phyloP scores from a whole-genome alignment of 2,888 invertebrate genomes.

The Drosophila tripunctata region DNA sequence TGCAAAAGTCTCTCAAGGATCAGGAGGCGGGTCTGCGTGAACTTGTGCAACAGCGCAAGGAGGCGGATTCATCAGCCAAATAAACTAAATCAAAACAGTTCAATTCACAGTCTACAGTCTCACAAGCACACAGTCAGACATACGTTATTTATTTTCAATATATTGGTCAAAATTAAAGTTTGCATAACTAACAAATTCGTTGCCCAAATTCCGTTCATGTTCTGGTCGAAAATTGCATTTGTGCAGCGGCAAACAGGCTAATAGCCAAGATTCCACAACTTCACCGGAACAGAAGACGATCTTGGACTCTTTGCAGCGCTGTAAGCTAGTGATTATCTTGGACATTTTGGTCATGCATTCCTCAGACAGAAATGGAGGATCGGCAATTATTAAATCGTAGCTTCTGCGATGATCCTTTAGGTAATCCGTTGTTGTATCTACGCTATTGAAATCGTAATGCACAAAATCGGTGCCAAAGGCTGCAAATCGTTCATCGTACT shows the following conservation, averaged over 20 bases:
- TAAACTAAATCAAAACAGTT: slow-evolving; percentile 16
- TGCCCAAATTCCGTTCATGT: slow-evolving; percentile 95
- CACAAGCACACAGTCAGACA: slow-evolving; percentile 4
- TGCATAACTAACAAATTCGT: slow-evolving; percentile 95
- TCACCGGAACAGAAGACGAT: slow-evolving; percentile 92
- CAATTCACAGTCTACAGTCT: slow-evolving; percentile 3
- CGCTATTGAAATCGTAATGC: slow-evolving; percentile 95
- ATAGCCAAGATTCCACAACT: slow-evolving; percentile 89
- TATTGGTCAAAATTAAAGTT: slow-evolving; percentile 90
- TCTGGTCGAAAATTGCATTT: slow-evolving; percentile 90
- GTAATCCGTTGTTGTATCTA: slow-evolving; percentile 87
- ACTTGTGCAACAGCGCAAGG: slow-evolving; percentile 89
- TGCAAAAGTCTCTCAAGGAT: slow-evolving; percentile 90
- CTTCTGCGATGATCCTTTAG: slow-evolving; percentile 83
- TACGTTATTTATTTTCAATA: slow-evolving; percentile 71
- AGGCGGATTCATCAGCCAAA: slow-evolving; percentile 78
- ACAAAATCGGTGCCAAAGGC: slow-evolving; percentile 91
- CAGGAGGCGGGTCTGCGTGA: slow-evolving; percentile 93
- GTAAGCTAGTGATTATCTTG: slow-evolving; percentile 89
- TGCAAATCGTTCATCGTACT: slow-evolving; percentile 94
- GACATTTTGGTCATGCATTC: slow-evolving; percentile 95
- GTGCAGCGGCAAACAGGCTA: slow-evolving; percentile 87
- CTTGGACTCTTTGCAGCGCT: slow-evolving; percentile 84
- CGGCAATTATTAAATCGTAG: slow-evolving; percentile 94
- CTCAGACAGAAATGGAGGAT: slow-evolving; percentile 97